Evolutionary conservation across 1,140 invertebrate species (phyloP).

Genomic region (Microplitis demolitor): DNA sequence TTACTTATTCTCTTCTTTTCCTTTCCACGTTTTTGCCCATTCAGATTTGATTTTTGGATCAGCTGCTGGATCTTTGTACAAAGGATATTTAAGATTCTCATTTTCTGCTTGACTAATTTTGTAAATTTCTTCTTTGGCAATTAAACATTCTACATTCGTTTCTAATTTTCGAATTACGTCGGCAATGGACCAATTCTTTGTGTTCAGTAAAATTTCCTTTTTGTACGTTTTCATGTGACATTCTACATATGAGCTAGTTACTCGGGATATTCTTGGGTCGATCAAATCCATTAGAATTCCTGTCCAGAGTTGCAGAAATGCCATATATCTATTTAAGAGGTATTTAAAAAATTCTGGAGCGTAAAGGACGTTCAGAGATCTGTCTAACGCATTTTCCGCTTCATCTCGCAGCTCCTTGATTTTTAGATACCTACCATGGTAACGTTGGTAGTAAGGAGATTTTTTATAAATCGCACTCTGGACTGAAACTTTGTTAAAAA

Average conservation of each 20-base stretch:
- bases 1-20: too few relatives aligned
- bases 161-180: neutral
- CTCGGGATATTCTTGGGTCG: neutral
- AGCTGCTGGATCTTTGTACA: too few relatives aligned
- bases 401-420: too few relatives aligned
- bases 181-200: neutral
- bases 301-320: neutral
- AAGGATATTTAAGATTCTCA: too few relatives aligned
- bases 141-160: neutral
- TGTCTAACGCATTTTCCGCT: too few relatives aligned
- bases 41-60: too few relatives aligned
- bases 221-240: neutral
- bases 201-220: neutral
- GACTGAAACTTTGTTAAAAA: too few relatives aligned
- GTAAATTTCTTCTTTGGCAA: neutral
- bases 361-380: neutral
- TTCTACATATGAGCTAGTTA: neutral
- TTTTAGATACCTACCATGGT: too few relatives aligned
- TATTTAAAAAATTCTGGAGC: neutral
- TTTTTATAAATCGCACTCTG: too few relatives aligned
- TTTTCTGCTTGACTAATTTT: too few relatives aligned
- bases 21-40: too few relatives aligned
- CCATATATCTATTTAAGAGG: neutral
- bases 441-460: too few relatives aligned
- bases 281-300: neutral